Base-by-base conservation (phyloP, 2,888 invertebrate species). In the Drosophila suboccidentalis region DNA sequence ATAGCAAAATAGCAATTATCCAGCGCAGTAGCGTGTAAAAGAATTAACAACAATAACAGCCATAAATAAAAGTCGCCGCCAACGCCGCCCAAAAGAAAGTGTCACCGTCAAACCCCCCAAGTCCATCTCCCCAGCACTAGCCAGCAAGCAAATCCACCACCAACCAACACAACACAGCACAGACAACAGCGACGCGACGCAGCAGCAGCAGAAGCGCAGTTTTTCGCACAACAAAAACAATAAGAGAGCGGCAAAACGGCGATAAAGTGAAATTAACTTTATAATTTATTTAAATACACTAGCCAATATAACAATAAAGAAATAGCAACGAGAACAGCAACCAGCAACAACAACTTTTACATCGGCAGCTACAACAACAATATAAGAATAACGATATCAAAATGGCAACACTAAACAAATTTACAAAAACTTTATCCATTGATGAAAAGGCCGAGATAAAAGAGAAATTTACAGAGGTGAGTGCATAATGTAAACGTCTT, bases 401-500 rank as follows among this genome's bases (percentile, higher is more conserved):
- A 79, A 91, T 89, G 90, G 90, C 91, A 85, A 78, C 91, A 66
- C 70, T 91, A 75, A 92, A 91, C 70, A 92, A 91, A 90, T 90
- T 92, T 66, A 91, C 91, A 67, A 92, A 92, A 90, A 92, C 90
- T 67, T 85, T 93, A 63, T 92, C 93, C 60, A 89, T 84, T 66
- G 96, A 96, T 91, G 96, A 96, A 93, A 94, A 95, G 87, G 93
- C 95, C 73, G 97, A 97, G 93, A 95, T 97, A 90, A 94, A 94
- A 90, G 96, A 96, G 93, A 96, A 96, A 91, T 96, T 96, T 91
- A 94, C 94, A 86, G 95, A 95, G 94, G 96, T 96, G 94, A 94
- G 94, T 93, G 73, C 36, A 60, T 61, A 71, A 67, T 61, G 26
- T 43, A 13, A 75, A 15, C 44, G 39, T 17, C n/a, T 17, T 22